Base-by-base conservation (phyloP, 2,888 invertebrate species). In the Aphidius colemani region DNA sequence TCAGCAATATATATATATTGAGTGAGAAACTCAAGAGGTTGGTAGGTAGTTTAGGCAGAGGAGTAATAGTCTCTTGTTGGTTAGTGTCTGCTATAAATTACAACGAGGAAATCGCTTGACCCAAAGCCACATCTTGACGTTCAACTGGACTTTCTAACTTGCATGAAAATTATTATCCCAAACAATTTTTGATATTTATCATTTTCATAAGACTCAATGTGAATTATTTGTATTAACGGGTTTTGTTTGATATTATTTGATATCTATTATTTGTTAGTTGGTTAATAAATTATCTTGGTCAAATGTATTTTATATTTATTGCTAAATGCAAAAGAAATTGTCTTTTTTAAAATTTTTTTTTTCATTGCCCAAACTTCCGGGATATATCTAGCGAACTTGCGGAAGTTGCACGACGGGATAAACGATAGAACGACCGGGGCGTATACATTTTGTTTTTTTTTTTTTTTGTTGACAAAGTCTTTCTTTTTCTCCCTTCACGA, bases 351-450 rank as follows among this genome's bases (percentile, higher is more conserved):
- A 30, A 30, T 30, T 30, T 30, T 30, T 30, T 30, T 30, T 30
- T 30, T 30, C 5, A 5, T 30, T 30, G 3, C 30, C 30, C 30
- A 61, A 61, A 55, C 61, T 55, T 53, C 55, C 55, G 41, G 41
- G 66, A 30, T 5, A 30, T 30, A 30, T 30, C 30, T 30, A 30
- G 30, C 30, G 5, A 30, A 30, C 30, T 30, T 49, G 60, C 69
- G 69, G 66, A 69, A 67, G 66, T 64, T 61, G 60, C 60, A 53
- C 62, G 66, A 60, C 55, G 63, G 69, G 66, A 67, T 67, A 66
- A 69, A 67, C 65, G 69, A 67, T 65, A 44, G 61, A 64, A 63
- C 60, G 64, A 56, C 60, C 60, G 64, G 66, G 66, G 69, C 64
- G 67, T 64, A 64, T 61, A 69, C 61, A 64, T 64, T 49, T 59